Conservation (phyloP, 2,113 vertebrate species). For the Seriola aureovittata region DNA sequence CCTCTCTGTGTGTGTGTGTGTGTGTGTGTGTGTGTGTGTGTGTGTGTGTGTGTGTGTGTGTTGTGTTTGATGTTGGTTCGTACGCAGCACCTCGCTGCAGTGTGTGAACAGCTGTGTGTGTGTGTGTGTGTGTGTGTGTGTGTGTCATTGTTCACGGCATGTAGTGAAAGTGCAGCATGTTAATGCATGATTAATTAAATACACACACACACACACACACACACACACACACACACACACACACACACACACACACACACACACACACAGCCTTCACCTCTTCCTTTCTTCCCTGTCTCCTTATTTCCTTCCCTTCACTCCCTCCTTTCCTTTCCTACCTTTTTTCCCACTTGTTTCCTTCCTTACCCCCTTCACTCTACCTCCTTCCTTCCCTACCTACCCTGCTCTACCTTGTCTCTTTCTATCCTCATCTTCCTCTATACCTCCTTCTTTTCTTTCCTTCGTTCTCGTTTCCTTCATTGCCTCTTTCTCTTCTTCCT, state of each 20-base stretch:
- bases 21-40: background rate
- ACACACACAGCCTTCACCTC: conserved; percentile 5
- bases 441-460: no score
- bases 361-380: background rate
- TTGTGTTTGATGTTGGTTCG: background rate
- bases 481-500: background rate
- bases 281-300: background rate
- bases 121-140: background rate
- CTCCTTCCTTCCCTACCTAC: background rate
- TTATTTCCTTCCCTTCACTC: no score
- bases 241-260: no score
- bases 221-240: no score
- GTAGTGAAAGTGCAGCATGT: conserved; percentile 14
- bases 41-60: background rate
- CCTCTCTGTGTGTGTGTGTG: background rate
- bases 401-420: no score
- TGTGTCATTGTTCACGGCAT: background rate
- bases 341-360: background rate
- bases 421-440: no score
- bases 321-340: background rate
- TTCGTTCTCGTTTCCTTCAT: background rate
- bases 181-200: conserved; percentile 9
- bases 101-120: background rate
- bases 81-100: background rate
- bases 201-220: background rate